These are phyloP conservation scores for Papilio aristodemus DNA, from an alignment of 1,140 invertebrate species.

Conservation along the genomic window DNA sequence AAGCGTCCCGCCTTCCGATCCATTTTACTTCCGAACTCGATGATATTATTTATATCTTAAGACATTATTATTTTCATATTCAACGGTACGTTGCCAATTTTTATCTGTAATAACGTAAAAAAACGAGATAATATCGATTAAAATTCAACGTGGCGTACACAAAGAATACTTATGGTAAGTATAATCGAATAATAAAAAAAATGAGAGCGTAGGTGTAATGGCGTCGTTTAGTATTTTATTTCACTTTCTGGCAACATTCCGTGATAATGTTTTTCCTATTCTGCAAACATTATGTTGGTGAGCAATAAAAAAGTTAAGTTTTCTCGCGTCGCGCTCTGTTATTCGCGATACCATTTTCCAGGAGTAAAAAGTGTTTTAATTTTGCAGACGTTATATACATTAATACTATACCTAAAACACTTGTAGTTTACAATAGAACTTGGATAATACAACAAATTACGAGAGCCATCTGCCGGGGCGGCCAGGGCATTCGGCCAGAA, in stretches of 20 bases:
- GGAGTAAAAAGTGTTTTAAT: constrained; percentile 10
- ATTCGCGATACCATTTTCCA: constrained; percentile 21
- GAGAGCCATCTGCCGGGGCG: constrained; percentile 29
- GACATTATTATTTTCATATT: constrained; percentile 32
- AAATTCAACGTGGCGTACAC: constrained; percentile 17
- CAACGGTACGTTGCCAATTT: constrained; percentile 21
- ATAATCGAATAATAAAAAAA: constrained; percentile 32
- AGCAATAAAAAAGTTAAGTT: constrained; percentile 28
- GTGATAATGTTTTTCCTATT: constrained; percentile 33
- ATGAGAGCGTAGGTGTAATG: constrained; percentile 28
- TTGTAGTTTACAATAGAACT: constrained; percentile 8
- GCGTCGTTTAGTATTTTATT: constrained; percentile 32
- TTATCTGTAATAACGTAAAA: constrained; percentile 11
- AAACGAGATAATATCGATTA: constrained; percentile 18
- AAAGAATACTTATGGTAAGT: constrained; percentile 28
- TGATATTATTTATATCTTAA: constrained; percentile 34
- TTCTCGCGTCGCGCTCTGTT: neutral
- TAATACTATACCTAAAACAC: no score
- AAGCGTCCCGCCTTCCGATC: constrained; percentile 32
- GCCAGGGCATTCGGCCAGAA: constrained; percentile 29
- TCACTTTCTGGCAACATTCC: constrained; percentile 34
- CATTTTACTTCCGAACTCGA: constrained; percentile 30
- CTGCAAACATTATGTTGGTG: constrained; percentile 23
- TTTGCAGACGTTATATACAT: constrained; percentile 10
- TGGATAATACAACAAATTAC: constrained; percentile 25